These are phyloP conservation scores for Pampusana beccarii DNA, from an alignment of 2,113 vertebrate genomes.

Conservation along the genomic window DNA sequence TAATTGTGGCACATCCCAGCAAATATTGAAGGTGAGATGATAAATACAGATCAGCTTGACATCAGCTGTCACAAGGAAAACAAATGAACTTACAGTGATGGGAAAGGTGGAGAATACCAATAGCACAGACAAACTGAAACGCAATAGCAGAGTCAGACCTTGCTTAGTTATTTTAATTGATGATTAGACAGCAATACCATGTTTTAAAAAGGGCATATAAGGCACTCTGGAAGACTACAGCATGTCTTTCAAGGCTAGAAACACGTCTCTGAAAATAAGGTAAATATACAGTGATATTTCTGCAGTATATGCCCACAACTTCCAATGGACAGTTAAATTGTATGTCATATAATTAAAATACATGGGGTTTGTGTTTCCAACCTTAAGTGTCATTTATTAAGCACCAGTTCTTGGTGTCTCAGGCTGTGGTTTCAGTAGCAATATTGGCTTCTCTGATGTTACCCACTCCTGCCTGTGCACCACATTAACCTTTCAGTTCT, in stretches of 20 bases:
- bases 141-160: background rate
- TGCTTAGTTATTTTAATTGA: background rate
- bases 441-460: background rate
- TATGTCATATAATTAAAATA: background rate
- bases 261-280: background rate
- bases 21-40: constrained; percentile 59
- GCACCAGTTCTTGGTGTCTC: background rate
- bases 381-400: background rate
- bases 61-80: constrained; percentile 48
- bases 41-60: constrained; percentile 42
- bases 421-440: background rate
- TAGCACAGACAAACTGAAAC: background rate
- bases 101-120: constrained; percentile 8
- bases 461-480: background rate
- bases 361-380: background rate
- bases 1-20: constrained; percentile 47
- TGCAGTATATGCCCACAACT: background rate
- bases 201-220: background rate
- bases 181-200: background rate
- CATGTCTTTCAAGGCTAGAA: background rate
- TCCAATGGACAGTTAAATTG: background rate
- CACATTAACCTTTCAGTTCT: background rate
- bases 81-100: constrained; percentile 5
- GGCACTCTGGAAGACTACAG: background rate
- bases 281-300: background rate